These are phyloP conservation scores for Recurvirostra avosetta DNA, from an alignment of 2,113 vertebrate species.

Conservation along the genomic window DNA sequence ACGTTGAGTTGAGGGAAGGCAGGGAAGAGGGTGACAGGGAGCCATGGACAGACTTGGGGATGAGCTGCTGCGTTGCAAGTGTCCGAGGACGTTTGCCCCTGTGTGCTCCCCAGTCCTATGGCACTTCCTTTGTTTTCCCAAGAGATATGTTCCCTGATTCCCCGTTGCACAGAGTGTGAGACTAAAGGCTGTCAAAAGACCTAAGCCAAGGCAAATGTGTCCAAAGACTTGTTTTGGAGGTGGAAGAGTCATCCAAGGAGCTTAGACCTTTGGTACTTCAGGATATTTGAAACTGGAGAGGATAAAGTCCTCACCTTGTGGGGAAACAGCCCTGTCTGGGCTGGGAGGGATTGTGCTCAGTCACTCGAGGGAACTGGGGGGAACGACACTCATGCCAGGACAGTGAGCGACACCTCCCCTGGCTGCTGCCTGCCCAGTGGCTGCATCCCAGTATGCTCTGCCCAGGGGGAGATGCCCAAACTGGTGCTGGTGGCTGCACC, in stretches of 20 bases:
- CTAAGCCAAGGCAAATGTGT: background rate
- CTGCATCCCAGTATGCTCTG: background rate
- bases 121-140: background rate
- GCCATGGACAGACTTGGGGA: background rate
- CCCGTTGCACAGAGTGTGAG: accelerated
- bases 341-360: background rate
- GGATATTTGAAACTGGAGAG: background rate
- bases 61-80: background rate
- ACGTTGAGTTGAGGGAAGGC: background rate
- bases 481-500: background rate
- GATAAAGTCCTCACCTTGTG: background rate
- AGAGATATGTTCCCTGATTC: background rate
- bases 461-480: background rate
- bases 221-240: background rate
- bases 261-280: background rate
- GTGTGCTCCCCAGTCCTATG: background rate
- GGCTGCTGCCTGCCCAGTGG: background rate
- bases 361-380: accelerated
- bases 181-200: background rate
- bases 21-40: background rate
- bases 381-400: background rate
- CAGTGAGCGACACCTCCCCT: background rate
- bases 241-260: background rate
- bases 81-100: accelerated
- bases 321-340: background rate